Evolutionary conservation across 1,140 invertebrate genomes (phyloP).

Genomic region (Periplaneta americana): DNA sequence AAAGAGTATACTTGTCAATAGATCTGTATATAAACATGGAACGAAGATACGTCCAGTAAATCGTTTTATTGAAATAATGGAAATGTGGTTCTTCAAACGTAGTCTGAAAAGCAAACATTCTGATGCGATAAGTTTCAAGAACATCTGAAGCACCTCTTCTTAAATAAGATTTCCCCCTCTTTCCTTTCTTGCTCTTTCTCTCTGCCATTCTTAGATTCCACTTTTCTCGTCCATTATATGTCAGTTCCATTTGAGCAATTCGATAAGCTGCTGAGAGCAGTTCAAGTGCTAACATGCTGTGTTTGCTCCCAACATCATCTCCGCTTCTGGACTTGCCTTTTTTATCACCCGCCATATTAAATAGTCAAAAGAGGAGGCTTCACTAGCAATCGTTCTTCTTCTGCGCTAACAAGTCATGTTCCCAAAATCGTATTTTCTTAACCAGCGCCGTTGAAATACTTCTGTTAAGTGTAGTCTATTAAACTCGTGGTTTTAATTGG

Average conservation of each 20-base stretch:
- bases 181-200: background rate
- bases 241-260: background rate
- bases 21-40: too few relatives aligned
- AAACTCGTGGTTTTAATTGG: too few relatives aligned
- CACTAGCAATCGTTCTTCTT: too few relatives aligned
- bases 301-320: background rate
- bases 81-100: background rate
- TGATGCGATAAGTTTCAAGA: background rate
- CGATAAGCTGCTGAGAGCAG: background rate
- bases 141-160: background rate
- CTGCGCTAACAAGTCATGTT: background rate
- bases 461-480: too few relatives aligned
- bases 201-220: background rate
- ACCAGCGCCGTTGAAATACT: too few relatives aligned
- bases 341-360: background rate
- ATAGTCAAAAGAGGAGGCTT: background rate
- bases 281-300: background rate
- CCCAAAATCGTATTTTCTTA: too few relatives aligned
- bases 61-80: background rate
- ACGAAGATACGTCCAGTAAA: too few relatives aligned
- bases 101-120: background rate
- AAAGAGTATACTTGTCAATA: too few relatives aligned
- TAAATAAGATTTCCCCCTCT: background rate
- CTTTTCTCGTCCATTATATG: background rate
- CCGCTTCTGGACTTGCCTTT: background rate